Percentiles rank a stretch among this genome's conserved stretches.
Conservation (phyloP, 2,113 vertebrate species). For the Taurulus bubalis region DNA sequence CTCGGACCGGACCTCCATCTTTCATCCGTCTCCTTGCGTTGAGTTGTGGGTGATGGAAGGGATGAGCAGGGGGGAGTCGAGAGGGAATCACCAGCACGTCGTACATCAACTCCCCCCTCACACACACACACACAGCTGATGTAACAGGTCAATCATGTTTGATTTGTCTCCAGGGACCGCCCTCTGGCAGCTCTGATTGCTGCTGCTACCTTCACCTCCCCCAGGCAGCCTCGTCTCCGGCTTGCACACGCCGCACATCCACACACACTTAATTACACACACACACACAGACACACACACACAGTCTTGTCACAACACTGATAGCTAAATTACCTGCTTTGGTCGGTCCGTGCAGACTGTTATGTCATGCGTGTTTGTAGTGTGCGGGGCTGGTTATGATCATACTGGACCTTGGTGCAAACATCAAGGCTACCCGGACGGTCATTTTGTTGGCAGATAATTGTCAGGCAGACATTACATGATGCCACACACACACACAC, state of each 20-base stretch:
- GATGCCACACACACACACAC: too few species aligned
- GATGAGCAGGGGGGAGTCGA: conserved; percentile 46
- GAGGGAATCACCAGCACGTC: conserved; percentile 64
- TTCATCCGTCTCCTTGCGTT: conserved; percentile 21
- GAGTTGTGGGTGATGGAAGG: conserved; percentile 56
- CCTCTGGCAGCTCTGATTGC: conserved; percentile 79
- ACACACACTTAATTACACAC: conserved; percentile 15
- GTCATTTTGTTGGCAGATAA: conserved; percentile 55
- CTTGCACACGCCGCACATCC: background rate
- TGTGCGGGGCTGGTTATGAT: conserved; percentile 28
- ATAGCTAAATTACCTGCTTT: conserved; percentile 56
- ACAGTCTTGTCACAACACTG: conserved; percentile 35
- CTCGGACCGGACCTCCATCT: conserved; percentile 16
- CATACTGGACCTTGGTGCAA: conserved; percentile 54
- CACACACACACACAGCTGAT: conserved; percentile 53
- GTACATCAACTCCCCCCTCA: conserved; percentile 56
- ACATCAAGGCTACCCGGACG: conserved; percentile 54
- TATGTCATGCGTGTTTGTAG: conserved; percentile 5
- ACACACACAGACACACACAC: conserved; percentile 20
- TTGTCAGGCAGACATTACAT: conserved; percentile 20
- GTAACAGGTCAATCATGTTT: conserved; percentile 77
- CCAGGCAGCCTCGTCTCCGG: conserved; percentile 26
- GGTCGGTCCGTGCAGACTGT: conserved; percentile 1
- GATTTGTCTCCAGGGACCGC: conserved; percentile 67
- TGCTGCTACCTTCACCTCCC: conserved; percentile 81